Evolutionary conservation across 2,113 vertebrate species (phyloP).

Genomic region (Paracanthobrama guichenoti): DNA sequence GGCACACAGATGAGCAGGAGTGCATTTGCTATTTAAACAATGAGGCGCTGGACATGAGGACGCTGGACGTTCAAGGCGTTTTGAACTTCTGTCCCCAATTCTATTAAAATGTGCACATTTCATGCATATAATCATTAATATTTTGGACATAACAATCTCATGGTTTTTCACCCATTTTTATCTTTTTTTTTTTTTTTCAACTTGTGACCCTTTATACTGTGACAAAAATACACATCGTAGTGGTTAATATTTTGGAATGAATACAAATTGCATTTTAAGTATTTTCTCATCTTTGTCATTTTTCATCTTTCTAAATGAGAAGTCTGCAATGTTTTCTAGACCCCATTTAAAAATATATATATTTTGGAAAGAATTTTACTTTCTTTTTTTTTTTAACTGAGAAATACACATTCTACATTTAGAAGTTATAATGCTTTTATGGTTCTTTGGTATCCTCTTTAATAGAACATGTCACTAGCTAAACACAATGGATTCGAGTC

Average conservation of each 20-base stretch:
- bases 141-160: too few relatives aligned
- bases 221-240: not conserved
- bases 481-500: too few relatives aligned
- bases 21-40: too few relatives aligned
- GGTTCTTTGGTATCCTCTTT: not conserved
- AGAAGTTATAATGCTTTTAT: not conserved
- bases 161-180: too few relatives aligned
- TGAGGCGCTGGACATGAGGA: too few relatives aligned
- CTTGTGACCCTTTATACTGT: not conserved
- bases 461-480: too few relatives aligned
- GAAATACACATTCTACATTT: not conserved
- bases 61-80: too few relatives aligned
- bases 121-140: too few relatives aligned
- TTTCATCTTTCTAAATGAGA: not conserved
- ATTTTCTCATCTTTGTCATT: not conserved
- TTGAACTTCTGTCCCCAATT: too few relatives aligned
- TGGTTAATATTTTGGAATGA: not conserved
- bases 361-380: too few relatives aligned
- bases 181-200: not conserved
- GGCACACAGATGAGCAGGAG: too few relatives aligned
- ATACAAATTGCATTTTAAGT: not conserved
- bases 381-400: not conserved
- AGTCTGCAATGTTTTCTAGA: not conserved
- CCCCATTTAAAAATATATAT: not conserved
- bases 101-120: too few relatives aligned